These are phyloP conservation scores for Agelastica alni DNA, from an alignment of 2,888 invertebrate genomes.

Conservation along the genomic window DNA sequence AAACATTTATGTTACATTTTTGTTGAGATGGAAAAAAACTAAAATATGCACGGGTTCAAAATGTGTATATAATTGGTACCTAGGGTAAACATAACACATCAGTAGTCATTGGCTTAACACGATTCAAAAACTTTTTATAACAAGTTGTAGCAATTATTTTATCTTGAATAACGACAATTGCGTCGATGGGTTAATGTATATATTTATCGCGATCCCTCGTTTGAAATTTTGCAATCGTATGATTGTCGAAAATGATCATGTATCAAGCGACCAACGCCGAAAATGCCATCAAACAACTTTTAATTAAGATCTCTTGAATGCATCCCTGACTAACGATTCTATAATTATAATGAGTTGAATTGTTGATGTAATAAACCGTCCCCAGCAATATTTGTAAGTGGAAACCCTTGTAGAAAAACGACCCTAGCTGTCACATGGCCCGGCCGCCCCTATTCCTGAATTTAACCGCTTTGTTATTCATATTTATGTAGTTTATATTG, in stretches of 20 bases:
- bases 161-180: neutral
- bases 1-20: too few species aligned
- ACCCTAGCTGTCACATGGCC: constrained; percentile 34
- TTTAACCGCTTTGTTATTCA: constrained; percentile 41
- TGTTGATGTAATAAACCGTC: constrained; percentile 56
- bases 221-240: constrained; percentile 7
- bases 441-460: constrained; percentile 23
- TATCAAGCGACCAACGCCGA: constrained; percentile 8
- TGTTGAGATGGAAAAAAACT: too few species aligned
- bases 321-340: constrained; percentile 50
- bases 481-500: constrained; percentile 36
- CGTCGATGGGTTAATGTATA: neutral
- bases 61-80: too few species aligned
- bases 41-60: too few species aligned
- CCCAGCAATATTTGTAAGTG: constrained; percentile 50
- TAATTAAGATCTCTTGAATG: constrained; percentile 33
- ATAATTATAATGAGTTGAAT: constrained; percentile 58
- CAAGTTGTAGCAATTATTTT: too few species aligned
- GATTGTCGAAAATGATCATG: constrained; percentile 18
- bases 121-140: too few species aligned
- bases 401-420: constrained; percentile 43
- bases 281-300: constrained; percentile 24
- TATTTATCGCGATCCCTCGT: neutral
- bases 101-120: too few species aligned
- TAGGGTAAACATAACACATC: too few species aligned